Base-by-base conservation (phyloP, 2,113 vertebrate genomes). In the Macquaria australasica region DNA sequence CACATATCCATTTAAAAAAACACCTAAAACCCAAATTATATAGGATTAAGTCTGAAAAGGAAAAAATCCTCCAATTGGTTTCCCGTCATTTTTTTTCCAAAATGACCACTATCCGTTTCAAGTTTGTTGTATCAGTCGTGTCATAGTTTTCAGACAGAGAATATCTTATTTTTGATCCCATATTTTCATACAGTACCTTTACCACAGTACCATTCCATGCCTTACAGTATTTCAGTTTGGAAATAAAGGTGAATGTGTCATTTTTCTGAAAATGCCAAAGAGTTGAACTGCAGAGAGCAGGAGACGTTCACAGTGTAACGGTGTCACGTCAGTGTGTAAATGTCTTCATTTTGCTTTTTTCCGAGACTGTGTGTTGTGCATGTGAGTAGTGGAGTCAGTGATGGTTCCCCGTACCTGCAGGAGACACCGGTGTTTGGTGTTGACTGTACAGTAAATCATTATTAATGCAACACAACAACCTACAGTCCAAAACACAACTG, bases 231-330 rank as follows among this genome's bases (percentile, higher is more conserved):
- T 45, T 34, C 31, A 67, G 83, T 72, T 23, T 58, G 73, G 79
- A 77, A 50, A 75, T 4, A 8, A 82, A 85, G n/a, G 66, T 83
- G 88, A 89, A 89, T 85, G 81, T 90, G 73, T 83, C 20, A 28
- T 73, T 77, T 41, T 73, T 51, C 3, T 51, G 45, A 83, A 81
- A 72, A 93, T 16, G 83, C 92, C 92, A 93, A 93, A 93, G 88
- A 93, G 68, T 48, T 31, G 70, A 82, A 41, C n/a, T 14, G 64
- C 63, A 79, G 21, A 76, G 71, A 79, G 68, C 64, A 56, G 64
- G 76, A 64, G 34, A 48, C 45, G 31, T 71, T 51, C 20, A 12
- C 23, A 31, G 41, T 60, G 56, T 77, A 14, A 68, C 41, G 2
- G 25, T 4, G 58, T 59, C 37, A 4, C 3, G 62, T 72, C 55